Conservation (phyloP, 2,113 vertebrate species). For the Opisthocomus hoazin region DNA sequence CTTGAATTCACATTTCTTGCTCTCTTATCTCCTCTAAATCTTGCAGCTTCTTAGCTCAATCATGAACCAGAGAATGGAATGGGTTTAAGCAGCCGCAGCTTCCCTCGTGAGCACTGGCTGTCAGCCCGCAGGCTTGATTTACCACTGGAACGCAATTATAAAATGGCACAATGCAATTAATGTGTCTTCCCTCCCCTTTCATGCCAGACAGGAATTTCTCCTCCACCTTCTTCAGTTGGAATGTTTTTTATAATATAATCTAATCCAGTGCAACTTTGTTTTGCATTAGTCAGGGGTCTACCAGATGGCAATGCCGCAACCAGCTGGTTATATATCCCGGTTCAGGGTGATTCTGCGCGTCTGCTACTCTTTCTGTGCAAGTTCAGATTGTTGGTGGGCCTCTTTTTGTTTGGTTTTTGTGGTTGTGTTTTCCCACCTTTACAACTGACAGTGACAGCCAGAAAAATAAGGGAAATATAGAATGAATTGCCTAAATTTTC, state of each 20-base stretch:
- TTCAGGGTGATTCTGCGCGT: neutral
- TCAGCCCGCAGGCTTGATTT: constrained; percentile 49
- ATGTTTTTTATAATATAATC: neutral
- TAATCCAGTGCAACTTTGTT: neutral
- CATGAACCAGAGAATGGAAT: constrained; percentile 9
- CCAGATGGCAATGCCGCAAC: neutral
- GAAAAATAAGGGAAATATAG: neutral
- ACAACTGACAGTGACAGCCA: neutral
- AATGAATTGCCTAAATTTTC: neutral
- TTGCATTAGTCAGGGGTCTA: neutral
- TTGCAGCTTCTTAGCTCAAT: constrained; percentile 17
- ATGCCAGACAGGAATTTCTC: constrained; percentile 14
- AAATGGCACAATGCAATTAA: constrained; percentile 28
- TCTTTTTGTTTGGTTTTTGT: neutral
- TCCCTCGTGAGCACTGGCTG: constrained; percentile 27
- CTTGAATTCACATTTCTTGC: constrained; percentile 45
- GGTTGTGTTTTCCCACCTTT: neutral
- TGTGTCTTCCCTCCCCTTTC: constrained; percentile 32
- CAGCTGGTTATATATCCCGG: neutral
- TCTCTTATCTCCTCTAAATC: constrained; percentile 39
- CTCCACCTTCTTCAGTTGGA: neutral
- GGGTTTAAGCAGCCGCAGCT: neutral
- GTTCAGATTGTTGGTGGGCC: neutral
- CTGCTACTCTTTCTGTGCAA: neutral
- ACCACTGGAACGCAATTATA: constrained; percentile 8